Conservation (phyloP, 2,113 vertebrate genomes). For the Condylura cristata region DNA sequence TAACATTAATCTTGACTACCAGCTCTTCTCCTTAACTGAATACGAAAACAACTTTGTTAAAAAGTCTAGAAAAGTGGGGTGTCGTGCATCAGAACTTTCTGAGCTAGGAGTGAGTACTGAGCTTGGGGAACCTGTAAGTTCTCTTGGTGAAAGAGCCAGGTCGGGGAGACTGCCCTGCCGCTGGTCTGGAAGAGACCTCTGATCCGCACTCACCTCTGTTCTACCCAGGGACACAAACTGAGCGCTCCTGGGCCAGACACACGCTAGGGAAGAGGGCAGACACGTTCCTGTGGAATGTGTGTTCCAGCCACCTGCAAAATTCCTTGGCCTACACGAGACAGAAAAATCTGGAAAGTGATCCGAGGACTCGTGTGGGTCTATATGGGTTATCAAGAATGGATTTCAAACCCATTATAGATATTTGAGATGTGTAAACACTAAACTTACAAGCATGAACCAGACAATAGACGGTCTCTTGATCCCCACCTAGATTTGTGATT, state of each 20-base stretch:
- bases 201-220: neutral
- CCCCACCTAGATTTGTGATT: neutral
- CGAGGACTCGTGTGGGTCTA: neutral
- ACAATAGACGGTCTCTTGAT: neutral
- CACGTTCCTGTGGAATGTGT: neutral
- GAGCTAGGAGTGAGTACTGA: neutral
- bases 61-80: slow-evolving; percentile 45
- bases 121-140: neutral
- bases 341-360: neutral
- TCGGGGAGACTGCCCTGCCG: neutral
- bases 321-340: neutral
- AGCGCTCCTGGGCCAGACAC: neutral
- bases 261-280: neutral
- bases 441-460: neutral
- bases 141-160: neutral
- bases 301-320: neutral
- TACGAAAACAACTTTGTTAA: slow-evolving; percentile 31
- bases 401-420: neutral
- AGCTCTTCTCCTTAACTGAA: slow-evolving; percentile 50
- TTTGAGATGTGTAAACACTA: neutral
- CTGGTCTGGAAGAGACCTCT: neutral
- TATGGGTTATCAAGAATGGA: neutral
- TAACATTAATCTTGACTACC: slow-evolving; percentile 66
- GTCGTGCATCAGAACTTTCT: neutral
- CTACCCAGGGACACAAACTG: neutral